A percentile compares a stretch with the other conserved stretches of the same genome.
phyloP scores from a whole-genome alignment of 1,140 invertebrate genomes.

The Agrypnia vestita region DNA sequence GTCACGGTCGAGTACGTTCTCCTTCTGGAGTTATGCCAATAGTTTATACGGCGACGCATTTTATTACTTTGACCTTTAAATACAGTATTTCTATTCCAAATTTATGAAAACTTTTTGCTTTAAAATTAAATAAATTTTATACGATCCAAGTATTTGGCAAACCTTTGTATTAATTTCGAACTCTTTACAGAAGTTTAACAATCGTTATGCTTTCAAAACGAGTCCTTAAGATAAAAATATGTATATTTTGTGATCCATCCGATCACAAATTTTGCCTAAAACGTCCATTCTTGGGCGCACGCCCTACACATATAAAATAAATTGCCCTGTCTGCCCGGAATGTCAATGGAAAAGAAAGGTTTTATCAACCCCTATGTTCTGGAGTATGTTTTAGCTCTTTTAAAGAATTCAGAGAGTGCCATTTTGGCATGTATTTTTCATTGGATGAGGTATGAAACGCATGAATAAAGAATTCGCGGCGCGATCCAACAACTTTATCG shows the following conservation, averaged over 20 bases:
- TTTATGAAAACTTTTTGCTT: too few species aligned
- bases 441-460: not conserved
- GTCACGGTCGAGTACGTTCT: too few species aligned
- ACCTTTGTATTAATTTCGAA: too few species aligned
- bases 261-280: not conserved
- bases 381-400: constrained; percentile 6
- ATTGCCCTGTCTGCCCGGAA: constrained; percentile 17
- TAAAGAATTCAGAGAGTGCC: constrained; percentile 14
- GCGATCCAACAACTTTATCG: not conserved
- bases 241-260: not conserved
- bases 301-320: constrained; percentile 23
- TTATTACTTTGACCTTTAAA: too few species aligned
- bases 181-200: too few species aligned
- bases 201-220: too few species aligned
- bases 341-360: constrained; percentile 15
- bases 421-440: constrained; percentile 13
- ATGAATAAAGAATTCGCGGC: constrained; percentile 7
- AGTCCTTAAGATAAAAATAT: too few species aligned
- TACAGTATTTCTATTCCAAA: too few species aligned
- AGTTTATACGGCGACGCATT: too few species aligned
- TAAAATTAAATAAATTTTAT: too few species aligned
- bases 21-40: too few species aligned
- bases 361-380: not conserved
- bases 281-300: not conserved
- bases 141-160: too few species aligned